Evolutionary conservation across 2,113 vertebrate species (phyloP).

Genomic region (Ophthalmolycus amberensis): DNA sequence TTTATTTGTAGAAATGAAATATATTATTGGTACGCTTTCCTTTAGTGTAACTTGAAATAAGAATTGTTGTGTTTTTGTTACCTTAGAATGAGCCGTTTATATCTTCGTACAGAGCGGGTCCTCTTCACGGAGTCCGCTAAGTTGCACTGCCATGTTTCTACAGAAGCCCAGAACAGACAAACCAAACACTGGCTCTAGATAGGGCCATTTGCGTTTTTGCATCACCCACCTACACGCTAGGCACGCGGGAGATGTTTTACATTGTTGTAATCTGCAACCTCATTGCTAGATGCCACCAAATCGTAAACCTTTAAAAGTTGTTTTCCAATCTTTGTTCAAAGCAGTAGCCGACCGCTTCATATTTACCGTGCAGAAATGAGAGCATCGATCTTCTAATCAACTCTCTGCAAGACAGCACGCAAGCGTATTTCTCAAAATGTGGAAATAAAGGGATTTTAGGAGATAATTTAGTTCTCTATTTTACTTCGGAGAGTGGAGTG

Average conservation of each 20-base stretch:
- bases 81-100: neutral
- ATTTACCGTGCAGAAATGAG: neutral
- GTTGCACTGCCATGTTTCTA: neutral
- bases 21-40: no score
- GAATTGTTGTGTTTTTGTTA: neutral
- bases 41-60: no score
- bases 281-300: neutral
- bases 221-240: neutral
- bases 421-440: neutral
- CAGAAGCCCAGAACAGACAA: no score
- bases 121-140: no score
- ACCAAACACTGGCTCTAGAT: no score
- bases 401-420: neutral
- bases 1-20: no score
- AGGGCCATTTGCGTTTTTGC: no score
- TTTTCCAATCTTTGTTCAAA: neutral
- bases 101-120: neutral
- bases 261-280: neutral
- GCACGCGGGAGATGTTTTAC: neutral
- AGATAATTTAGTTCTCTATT: neutral
- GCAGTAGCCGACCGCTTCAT: neutral
- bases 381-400: neutral
- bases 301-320: neutral
- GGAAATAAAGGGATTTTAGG: neutral
- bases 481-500: constrained; percentile 17